Base-by-base conservation (phyloP, 1,140 invertebrate species). In the Euura lappo region DNA sequence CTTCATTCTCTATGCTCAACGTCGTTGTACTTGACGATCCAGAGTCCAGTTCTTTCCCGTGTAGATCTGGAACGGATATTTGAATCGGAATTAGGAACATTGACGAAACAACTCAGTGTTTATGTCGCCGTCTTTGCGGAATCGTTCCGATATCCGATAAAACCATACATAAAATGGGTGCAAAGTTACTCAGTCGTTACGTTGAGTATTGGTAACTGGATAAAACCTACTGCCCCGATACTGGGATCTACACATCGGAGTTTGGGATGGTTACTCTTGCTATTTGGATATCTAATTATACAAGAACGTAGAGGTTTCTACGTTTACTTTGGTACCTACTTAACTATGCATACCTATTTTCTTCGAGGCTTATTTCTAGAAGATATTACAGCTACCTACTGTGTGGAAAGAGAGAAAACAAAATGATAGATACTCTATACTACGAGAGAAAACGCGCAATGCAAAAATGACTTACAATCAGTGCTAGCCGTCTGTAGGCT, bases 1-100 rank as follows among this genome's bases (percentile, higher is more conserved):
- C 85, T 66, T 91, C 89, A 69, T 90, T 90, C 72, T 90, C 90
- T 60, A 90, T 81, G 67, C 89, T 90, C 3, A 90, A 80, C 2
- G 89, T 88, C n/a, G 89, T 89, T 67, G 87, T 88, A 76, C 87
- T 90, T 3, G 87, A 88, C 68, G 89, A 90, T 75, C 88, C 89
- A 5, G 84, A 88, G 68, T 89, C 88, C 7, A 84, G 83, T 68
- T 89, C 89, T 77, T 89, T 85, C 69, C 83, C 81, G 69, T 86
- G 83, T 42, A 84, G 77, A 79, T 87, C 86, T 88, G 75, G 10
- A 45, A 70, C 44, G 44, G 11, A 28, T 28, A 68, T 42, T 68
- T 43, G 28, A 28, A 28, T 28, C 28, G 28, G 1, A 28, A 28
- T 28, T 28, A 28, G 28, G 28, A 28, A 28, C 28, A 28, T 28